Percentiles rank a stretch among this genome's conserved stretches.
These are phyloP conservation scores for Corydoras sp. DNA, from an alignment of 2,113 vertebrate species.

Conservation along the genomic window DNA sequence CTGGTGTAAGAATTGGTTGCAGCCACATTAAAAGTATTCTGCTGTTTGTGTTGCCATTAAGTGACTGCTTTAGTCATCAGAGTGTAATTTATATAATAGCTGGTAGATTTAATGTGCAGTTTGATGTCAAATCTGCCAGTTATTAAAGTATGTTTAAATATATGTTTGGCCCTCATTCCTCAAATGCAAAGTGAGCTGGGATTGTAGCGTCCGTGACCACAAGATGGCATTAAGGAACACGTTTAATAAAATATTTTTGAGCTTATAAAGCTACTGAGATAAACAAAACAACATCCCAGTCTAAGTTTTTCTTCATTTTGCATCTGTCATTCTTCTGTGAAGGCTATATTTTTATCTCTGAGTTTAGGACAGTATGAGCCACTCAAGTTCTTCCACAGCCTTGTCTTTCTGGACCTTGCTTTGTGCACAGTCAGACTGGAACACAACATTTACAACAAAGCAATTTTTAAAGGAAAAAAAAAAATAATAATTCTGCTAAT, in stretches of 20 bases:
- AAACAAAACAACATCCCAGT: no score
- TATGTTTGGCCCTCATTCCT: conserved; percentile 58
- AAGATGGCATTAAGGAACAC: background rate
- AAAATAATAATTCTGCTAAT: no score
- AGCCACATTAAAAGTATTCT: conserved; percentile 23
- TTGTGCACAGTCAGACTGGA: no score
- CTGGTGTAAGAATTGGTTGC: conserved; percentile 27
- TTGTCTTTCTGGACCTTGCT: no score
- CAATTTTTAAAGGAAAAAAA: no score
- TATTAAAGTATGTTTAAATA: conserved; percentile 63
- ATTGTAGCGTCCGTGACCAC: background rate
- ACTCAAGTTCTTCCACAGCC: no score
- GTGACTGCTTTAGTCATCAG: conserved; percentile 33
- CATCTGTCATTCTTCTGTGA: no score
- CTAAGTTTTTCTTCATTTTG: no score
- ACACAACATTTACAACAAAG: no score
- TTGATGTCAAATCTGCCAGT: conserved; percentile 63
- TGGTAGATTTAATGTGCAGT: conserved; percentile 37
- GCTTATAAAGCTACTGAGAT: no score
- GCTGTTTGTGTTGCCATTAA: background rate
- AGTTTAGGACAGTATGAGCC: no score
- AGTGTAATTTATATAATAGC: conserved; percentile 42
- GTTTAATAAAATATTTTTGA: background rate
- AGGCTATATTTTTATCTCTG: no score
- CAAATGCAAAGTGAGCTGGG: background rate